phyloP scores from a whole-genome alignment of 2,113 vertebrate genomes.

The Chloropsis hardwickii region DNA sequence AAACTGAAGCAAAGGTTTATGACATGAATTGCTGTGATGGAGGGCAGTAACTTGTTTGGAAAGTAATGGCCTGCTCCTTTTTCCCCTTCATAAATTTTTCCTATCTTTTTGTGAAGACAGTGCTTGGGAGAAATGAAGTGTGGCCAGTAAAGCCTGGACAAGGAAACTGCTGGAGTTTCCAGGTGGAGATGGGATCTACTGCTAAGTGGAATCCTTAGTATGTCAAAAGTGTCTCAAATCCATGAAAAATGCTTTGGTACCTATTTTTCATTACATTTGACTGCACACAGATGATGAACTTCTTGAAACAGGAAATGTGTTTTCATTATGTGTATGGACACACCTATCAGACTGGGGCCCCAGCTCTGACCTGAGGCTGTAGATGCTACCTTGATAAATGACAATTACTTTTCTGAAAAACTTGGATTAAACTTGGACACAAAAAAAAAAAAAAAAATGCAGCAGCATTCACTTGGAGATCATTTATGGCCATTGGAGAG shows the following conservation, averaged over 20 bases:
- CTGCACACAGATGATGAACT: background rate
- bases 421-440: background rate
- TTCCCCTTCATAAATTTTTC: background rate
- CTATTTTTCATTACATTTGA: background rate
- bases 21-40: background rate
- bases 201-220: background rate
- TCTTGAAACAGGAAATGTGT: background rate
- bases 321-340: background rate
- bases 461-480: background rate
- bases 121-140: background rate
- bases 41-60: background rate
- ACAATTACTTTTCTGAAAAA: background rate
- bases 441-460: background rate
- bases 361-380: background rate
- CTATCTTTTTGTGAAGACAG: background rate
- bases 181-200: background rate
- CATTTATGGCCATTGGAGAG: conserved; percentile 5
- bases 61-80: background rate
- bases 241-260: background rate
- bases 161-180: background rate
- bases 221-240: background rate
- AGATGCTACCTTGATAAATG: conserved; percentile 41
- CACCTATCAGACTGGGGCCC: background rate
- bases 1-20: background rate
- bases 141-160: background rate